Base-by-base conservation (phyloP, 2,888 invertebrate species). In the Panzeria rudis region DNA sequence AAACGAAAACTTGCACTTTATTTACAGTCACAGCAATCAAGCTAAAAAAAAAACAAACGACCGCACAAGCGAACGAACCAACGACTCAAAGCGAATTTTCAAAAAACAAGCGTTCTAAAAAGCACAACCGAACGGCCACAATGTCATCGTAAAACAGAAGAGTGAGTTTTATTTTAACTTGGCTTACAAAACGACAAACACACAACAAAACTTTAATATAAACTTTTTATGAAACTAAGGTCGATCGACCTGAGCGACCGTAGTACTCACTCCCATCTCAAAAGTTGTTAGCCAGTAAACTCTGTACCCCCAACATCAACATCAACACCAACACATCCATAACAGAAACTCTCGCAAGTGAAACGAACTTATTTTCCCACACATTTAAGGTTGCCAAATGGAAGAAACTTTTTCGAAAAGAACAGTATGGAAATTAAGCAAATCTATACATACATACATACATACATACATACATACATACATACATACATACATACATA, bases 131-230 rank as follows among this genome's bases (percentile, higher is more conserved):
- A 44, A 82, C 85, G 82, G 76, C 41, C 75, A 71, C 75, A 85
- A 75, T 82, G 85, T 85, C 85, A 85, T 79, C 75, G 82, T 79
- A 35, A 56, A 82, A 85, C 85, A 85, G 85, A 84, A 81, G 82
- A 85, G 85, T 56, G 44, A 69, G 11, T 79, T 82, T 73, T 20
- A 29, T 56, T 69, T 82, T 79, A 79, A 75, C 78, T 69, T 85
- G 78, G 78, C 76, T 71, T 80, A 61, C 47, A 68, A 68, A 72
- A 47, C 25, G 13, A 66, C 25, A 13, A 66, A 52, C 79, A 71
- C 69, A 59, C 35, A 59, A 56, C 35, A 32, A 56, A 64, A 41
- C 32, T 41, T 59, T 20, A 66, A 17, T 69, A 61, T 61, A 56
- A 66, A 54, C 13, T 66, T 47, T 69, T 38, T 15, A 61, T 52